Evolutionary conservation across 1,140 invertebrate genomes (phyloP).

Genomic region (Cheumatopsyche charites): DNA sequence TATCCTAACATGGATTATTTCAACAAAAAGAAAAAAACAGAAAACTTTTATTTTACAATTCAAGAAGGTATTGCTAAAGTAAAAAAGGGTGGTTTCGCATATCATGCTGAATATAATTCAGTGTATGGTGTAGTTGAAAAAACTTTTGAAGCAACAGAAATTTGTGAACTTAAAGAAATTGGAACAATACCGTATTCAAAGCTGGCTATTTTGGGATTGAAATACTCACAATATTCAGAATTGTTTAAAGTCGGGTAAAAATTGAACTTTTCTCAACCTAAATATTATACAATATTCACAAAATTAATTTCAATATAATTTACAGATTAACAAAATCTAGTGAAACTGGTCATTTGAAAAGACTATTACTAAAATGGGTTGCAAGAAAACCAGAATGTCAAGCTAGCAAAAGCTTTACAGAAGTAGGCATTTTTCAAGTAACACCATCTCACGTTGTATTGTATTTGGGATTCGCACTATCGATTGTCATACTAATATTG

Average conservation of each 20-base stretch:
- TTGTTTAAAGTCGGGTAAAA: constrained; percentile 45
- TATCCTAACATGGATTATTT: constrained; percentile 44
- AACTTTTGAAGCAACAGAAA: constrained; percentile 45
- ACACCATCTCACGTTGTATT: constrained; percentile 28
- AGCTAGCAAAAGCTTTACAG: constrained; percentile 42
- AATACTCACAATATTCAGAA: constrained; percentile 44
- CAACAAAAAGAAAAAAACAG: constrained; percentile 44
- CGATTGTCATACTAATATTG: constrained; percentile 8
- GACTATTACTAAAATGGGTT: constrained; percentile 39
- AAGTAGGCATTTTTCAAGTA: constrained; percentile 43
- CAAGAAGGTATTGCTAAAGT: constrained; percentile 37
- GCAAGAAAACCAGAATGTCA: constrained; percentile 45
- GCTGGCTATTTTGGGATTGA: constrained; percentile 40
- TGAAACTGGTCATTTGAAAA: constrained; percentile 42
- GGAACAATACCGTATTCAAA: constrained; percentile 36
- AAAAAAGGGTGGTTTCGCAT: constrained; percentile 43
- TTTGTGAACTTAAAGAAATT: constrained; percentile 47
- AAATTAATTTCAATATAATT: constrained; percentile 11
- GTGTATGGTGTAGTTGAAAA: constrained; percentile 41
- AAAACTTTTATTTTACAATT: constrained; percentile 42
- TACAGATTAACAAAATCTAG: constrained; percentile 40
- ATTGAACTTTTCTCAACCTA: not conserved
- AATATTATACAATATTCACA: not conserved
- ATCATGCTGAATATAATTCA: constrained; percentile 42
- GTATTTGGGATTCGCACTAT: constrained; percentile 26